Conservation (phyloP, 2,797 vertebrate species). For the Oryzias dopingdopingensis region DNA sequence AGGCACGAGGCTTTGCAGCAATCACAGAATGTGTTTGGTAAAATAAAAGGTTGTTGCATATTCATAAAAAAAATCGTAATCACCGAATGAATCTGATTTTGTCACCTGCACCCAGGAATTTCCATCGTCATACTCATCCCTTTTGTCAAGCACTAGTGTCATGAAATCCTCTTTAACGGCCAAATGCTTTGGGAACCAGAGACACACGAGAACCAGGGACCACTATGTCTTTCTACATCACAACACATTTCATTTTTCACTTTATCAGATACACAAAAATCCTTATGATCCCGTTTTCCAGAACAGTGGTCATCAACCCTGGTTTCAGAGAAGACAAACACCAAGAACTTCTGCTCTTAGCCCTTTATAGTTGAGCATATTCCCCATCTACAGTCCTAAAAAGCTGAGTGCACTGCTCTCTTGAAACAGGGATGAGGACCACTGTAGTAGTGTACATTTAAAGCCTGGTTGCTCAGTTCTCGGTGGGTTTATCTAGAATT, state of each 20-base stretch:
- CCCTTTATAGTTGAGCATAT: slow-evolving; percentile 27
- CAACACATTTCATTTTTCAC: slow-evolving; percentile 45
- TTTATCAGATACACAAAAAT: slow-evolving; percentile 51
- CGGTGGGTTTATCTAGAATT: slow-evolving; percentile 77
- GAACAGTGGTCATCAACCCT: slow-evolving; percentile 64
- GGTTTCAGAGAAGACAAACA: slow-evolving; percentile 37
- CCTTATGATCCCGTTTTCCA: slow-evolving; percentile 53
- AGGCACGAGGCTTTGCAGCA: slow-evolving; percentile 1
- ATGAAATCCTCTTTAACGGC: slow-evolving; percentile 6
- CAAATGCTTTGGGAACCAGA: slow-evolving; percentile 5
- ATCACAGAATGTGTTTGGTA: slow-evolving; percentile 4
- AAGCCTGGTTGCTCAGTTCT: slow-evolving; percentile 58
- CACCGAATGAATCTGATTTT: background rate
- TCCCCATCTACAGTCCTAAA: slow-evolving; percentile 34
- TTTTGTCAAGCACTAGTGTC: slow-evolving; percentile 12
- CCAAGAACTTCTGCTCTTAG: slow-evolving; percentile 23
- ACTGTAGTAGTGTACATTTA: slow-evolving; percentile 53
- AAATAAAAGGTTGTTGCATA: slow-evolving; percentile 10
- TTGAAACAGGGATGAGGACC: slow-evolving; percentile 49
- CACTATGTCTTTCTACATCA: slow-evolving; percentile 38
- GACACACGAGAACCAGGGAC: slow-evolving; percentile 16
- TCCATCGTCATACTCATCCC: slow-evolving; percentile 12
- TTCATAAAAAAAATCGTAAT: slow-evolving; percentile 11
- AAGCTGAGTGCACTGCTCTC: slow-evolving; percentile 30
- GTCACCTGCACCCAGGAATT: background rate